phyloP scores from a whole-genome alignment of 1,140 invertebrate genomes.

The Leptoteleia sp. region DNA sequence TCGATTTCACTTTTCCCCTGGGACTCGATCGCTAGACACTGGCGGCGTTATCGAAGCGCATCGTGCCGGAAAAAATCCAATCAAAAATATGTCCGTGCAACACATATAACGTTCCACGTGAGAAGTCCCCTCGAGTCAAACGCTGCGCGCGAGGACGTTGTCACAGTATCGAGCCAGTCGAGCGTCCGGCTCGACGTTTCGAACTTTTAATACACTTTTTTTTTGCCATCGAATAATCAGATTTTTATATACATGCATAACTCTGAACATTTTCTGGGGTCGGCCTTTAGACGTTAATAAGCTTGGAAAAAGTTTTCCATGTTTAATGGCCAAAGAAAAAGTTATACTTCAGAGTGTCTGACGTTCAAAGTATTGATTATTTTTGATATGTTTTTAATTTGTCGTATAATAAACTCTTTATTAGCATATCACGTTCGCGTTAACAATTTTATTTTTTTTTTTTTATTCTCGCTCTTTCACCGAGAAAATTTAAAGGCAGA shows the following conservation, averaged over 20 bases:
- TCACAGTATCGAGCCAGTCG: slow-evolving; percentile 43
- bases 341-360: not conserved
- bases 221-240: slow-evolving; percentile 20
- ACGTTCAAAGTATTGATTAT: too few relatives aligned
- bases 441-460: too few relatives aligned
- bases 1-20: slow-evolving; percentile 61
- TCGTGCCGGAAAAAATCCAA: slow-evolving; percentile 64
- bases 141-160: slow-evolving; percentile 33
- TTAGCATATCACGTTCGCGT: too few relatives aligned
- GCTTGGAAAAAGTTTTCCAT: slow-evolving; percentile 2
- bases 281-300: slow-evolving; percentile 11
- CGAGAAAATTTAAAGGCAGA: too few relatives aligned
- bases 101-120: slow-evolving; percentile 58
- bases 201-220: slow-evolving; percentile 48
- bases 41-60: slow-evolving; percentile 59
- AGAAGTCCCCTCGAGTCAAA: slow-evolving; percentile 47
- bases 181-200: slow-evolving; percentile 8
- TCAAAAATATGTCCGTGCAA: slow-evolving; percentile 59
- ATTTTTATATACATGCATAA: slow-evolving; percentile 21
- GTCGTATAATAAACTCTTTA: too few relatives aligned
- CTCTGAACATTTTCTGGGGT: not conserved
- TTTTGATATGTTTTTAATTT: too few relatives aligned
- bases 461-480: too few relatives aligned
- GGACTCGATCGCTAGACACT: slow-evolving; percentile 54
- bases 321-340: not conserved